Percentiles rank a stretch among this genome's conserved stretches.
phyloP scores from a whole-genome alignment of 2,888 invertebrate species.

The Lordiphosa fenestrarum region DNA sequence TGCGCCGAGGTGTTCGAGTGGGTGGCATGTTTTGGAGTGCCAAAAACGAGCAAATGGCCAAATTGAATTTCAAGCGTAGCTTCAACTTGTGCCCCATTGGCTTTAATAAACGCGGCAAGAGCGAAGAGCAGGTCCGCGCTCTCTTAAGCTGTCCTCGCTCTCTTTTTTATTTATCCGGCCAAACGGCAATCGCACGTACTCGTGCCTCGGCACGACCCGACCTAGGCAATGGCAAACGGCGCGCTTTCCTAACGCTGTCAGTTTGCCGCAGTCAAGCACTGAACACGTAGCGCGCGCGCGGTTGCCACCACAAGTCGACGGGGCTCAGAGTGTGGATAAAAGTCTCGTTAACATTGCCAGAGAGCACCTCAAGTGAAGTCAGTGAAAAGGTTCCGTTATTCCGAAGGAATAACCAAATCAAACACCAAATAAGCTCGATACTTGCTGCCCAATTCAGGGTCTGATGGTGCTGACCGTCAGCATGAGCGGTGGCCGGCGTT shows the following conservation, averaged over 20 bases:
- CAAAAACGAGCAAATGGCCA: slow-evolving; percentile 26
- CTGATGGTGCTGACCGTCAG: slow-evolving; percentile 14
- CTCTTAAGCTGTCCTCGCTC: slow-evolving; percentile 31
- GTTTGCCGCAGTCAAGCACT: slow-evolving; percentile 71
- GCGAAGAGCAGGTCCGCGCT: slow-evolving; percentile 5
- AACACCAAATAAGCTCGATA: too few relatives aligned
- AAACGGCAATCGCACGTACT: slow-evolving; percentile 13
- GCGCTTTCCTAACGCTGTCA: slow-evolving; percentile 43
- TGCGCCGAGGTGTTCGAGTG: slow-evolving; percentile 37
- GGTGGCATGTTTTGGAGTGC: slow-evolving; percentile 11
- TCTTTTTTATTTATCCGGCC: slow-evolving; percentile 30
- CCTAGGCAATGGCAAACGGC: slow-evolving; percentile 38
- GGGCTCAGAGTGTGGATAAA: slow-evolving; percentile 32
- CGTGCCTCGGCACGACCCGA: slow-evolving; percentile 48
- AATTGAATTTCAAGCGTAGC: slow-evolving; percentile 57
- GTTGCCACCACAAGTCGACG: slow-evolving; percentile 13
- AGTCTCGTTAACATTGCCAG: slow-evolving; percentile 1
- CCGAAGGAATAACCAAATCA: too few relatives aligned
- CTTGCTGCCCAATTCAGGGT: background rate
- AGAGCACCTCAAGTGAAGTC: background rate
- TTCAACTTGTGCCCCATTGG: slow-evolving; percentile 13
- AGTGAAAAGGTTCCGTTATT: too few relatives aligned
- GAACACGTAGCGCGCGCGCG: slow-evolving; percentile 59
- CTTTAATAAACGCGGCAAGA: slow-evolving; percentile 7
- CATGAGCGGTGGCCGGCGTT: slow-evolving; percentile 46